Conservation (phyloP, 2,797 vertebrate species). For the Rallus crepitans region DNA sequence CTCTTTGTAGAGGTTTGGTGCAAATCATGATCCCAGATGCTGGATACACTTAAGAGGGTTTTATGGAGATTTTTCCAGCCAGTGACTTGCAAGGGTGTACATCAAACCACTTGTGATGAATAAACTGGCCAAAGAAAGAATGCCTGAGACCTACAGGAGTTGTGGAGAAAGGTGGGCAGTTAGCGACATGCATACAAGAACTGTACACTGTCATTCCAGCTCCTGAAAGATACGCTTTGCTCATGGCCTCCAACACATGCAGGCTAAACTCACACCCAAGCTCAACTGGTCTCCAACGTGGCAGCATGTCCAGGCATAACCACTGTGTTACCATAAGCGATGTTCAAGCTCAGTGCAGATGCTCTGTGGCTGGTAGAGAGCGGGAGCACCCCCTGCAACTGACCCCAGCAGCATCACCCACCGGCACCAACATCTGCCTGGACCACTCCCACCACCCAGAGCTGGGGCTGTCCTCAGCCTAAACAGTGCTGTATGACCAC, state of each 20-base stretch:
- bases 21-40: not conserved
- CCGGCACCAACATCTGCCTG: not conserved
- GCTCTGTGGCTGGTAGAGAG: not conserved
- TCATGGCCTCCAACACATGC: not conserved
- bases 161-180: not conserved
- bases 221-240: not conserved
- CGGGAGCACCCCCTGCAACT: fast-evolving
- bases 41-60: not conserved
- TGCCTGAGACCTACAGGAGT: not conserved
- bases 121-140: not conserved
- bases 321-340: fast-evolving
- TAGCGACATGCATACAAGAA: fast-evolving
- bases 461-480: not conserved
- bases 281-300: not conserved
- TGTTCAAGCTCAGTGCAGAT: not conserved
- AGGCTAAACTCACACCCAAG: not conserved
- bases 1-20: not conserved
- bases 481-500: not conserved
- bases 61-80: not conserved
- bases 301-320: not conserved
- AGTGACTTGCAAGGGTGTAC: not conserved
- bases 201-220: not conserved
- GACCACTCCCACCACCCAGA: not conserved
- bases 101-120: not conserved
- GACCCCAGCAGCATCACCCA: not conserved